A percentile compares a stretch with the other conserved stretches of the same genome.
phyloP scores from a whole-genome alignment of 2,113 vertebrate species.

The Dicrurus megarhynchus region DNA sequence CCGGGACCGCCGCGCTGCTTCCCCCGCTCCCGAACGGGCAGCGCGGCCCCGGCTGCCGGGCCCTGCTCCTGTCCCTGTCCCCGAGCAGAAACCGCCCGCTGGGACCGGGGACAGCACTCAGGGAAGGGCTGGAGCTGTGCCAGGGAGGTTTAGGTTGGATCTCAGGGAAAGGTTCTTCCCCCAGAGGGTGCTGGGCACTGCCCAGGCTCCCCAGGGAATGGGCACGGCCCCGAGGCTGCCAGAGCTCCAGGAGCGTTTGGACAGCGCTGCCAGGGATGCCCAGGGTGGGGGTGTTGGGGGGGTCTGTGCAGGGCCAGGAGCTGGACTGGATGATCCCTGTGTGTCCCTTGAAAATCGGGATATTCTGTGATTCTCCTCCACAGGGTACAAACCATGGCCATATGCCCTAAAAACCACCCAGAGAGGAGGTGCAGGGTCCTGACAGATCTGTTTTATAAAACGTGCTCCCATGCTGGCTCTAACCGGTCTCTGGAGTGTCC shows the following conservation, averaged over 20 bases:
- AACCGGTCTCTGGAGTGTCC: rapidly evolving
- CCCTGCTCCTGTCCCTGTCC: not conserved
- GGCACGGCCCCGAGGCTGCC: not conserved
- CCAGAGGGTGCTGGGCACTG: not conserved
- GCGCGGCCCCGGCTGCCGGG: not conserved
- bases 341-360: rapidly evolving
- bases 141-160: rapidly evolving
- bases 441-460: rapidly evolving
- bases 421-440: not conserved
- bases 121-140: not conserved
- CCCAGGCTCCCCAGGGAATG: not conserved
- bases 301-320: not conserved
- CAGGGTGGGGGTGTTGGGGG: not conserved
- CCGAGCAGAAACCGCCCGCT: not conserved
- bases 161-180: not conserved
- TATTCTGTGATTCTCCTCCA: not conserved
- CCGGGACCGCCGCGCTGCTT: not conserved
- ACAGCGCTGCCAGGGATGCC: rapidly evolving
- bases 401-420: not conserved
- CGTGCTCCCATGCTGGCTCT: rapidly evolving
- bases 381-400: not conserved
- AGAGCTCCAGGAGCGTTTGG: not conserved
- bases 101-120: not conserved
- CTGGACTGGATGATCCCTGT: rapidly evolving
- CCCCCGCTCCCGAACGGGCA: not conserved